These are phyloP conservation scores for Tricholaema leucomelas DNA, from an alignment of 2,113 vertebrate genomes.

Conservation along the genomic window DNA sequence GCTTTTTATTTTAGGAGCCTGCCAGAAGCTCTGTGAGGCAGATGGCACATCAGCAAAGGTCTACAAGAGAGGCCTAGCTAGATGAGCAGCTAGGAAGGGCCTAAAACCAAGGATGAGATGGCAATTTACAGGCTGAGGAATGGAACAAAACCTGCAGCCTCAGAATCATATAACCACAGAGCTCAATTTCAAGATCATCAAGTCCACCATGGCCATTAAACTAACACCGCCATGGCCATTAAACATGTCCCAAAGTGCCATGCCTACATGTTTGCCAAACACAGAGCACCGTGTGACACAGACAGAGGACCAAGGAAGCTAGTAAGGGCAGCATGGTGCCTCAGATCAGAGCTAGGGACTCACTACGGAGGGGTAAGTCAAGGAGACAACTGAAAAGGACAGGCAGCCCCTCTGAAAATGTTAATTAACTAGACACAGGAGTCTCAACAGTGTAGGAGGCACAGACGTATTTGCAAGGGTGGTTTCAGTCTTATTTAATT, in stretches of 20 bases:
- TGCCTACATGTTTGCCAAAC: background rate
- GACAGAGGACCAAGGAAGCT: background rate
- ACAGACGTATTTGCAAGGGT: background rate
- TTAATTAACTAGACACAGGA: conserved; percentile 33
- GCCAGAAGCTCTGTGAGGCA: background rate
- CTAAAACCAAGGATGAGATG: background rate
- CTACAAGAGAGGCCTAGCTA: background rate
- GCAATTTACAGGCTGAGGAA: background rate
- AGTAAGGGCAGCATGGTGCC: background rate
- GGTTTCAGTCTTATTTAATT: conserved; percentile 31
- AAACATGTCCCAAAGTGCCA: too few relatives aligned
- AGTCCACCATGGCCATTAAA: too few relatives aligned
- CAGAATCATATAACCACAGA: background rate
- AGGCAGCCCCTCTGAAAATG: background rate
- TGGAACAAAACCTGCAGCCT: background rate
- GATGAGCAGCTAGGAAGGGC: background rate
- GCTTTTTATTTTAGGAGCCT: background rate
- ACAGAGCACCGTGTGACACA: background rate
- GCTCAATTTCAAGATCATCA: too few relatives aligned
- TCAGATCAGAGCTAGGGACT: background rate
- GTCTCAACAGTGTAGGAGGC: conserved; percentile 27
- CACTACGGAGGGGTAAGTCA: background rate
- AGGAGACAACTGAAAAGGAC: background rate
- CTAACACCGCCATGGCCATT: too few relatives aligned
- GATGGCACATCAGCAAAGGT: background rate